A percentile compares a stretch with the other conserved stretches of the same genome.
These are phyloP conservation scores for Neria commutata DNA, from an alignment of 2,888 invertebrate species.

Conservation along the genomic window DNA sequence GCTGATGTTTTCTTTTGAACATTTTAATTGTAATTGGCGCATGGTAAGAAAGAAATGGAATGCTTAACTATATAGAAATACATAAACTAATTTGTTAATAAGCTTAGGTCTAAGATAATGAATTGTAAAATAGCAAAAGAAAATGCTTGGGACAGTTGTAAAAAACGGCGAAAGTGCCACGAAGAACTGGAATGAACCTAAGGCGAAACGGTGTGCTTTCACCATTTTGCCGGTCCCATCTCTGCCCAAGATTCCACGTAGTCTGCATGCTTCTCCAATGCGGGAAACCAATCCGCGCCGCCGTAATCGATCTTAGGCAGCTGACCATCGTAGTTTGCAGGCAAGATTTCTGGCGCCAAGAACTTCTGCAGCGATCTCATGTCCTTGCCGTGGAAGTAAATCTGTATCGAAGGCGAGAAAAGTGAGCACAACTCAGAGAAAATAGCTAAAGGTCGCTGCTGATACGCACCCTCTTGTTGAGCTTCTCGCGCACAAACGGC, in stretches of 20 bases:
- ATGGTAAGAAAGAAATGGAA: slow-evolving; percentile 43
- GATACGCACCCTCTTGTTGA: slow-evolving; percentile 73
- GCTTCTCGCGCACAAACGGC: slow-evolving; percentile 79
- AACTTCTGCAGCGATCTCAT: slow-evolving; percentile 79
- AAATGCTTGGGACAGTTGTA: too few relatives aligned
- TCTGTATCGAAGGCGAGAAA: slow-evolving; percentile 67
- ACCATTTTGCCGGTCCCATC: slow-evolving; percentile 69
- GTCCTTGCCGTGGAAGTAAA: slow-evolving; percentile 83
- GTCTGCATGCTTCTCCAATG: slow-evolving; percentile 69
- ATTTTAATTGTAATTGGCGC: too few relatives aligned
- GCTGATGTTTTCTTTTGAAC: too few relatives aligned
- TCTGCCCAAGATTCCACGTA: slow-evolving; percentile 73
- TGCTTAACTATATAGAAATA: too few relatives aligned
- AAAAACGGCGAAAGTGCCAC: too few relatives aligned
- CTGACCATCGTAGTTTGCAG: slow-evolving; percentile 77
- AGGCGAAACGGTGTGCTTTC: slow-evolving; percentile 8
- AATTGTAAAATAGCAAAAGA: too few relatives aligned
- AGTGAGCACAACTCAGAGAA: not conserved
- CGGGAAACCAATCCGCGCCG: slow-evolving; percentile 79
- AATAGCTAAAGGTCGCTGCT: not conserved
- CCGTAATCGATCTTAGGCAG: slow-evolving; percentile 77
- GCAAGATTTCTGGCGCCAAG: slow-evolving; percentile 71
- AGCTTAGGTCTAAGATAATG: not conserved
- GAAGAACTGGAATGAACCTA: too few relatives aligned
- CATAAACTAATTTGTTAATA: slow-evolving; percentile 28